Evolutionary conservation across 1,140 invertebrate genomes (phyloP), one percentile per base, ranked within the genome.

Genomic region (Charaxes varanes): DNA sequence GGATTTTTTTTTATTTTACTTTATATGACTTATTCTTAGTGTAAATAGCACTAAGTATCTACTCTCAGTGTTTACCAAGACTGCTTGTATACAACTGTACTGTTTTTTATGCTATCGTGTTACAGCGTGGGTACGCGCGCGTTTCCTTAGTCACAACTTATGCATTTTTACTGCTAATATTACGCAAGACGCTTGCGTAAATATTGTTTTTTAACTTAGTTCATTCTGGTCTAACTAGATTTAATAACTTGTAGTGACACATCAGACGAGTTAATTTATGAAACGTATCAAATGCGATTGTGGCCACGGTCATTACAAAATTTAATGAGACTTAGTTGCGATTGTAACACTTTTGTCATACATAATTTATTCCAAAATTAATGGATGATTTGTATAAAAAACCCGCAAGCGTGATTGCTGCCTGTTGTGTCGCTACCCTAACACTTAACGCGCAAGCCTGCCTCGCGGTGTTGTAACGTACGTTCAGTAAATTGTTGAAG

Each of bases 51-150:
- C 66, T 82, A 82, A 77, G 76, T 69, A 78, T 64, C 69, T 78
- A 77, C 55, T 82, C 76, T 82, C 78, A 76, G 78, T 82, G 73
- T 83, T 81, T 79, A 73, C 69, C 62, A 83, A 83, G 76, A 83
- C 79, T 83, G 79, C 79, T 83, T 83, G 67, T 83, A 72, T 78
- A 83, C 67, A 72, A 72, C 63, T 81, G 45, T 80, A 79, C 66
- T 80, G 70, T 80, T 79, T 80, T n/a, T 74, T 72, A 74, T 59
- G 73, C 69, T 78, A 79, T 69, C 66, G 62, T 68, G 58, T 43
- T 48, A 33, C 59, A 44, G 49, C 55, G 70, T 61, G 58, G 35
- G 24, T 41, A 41, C 46, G 50, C 66, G 58, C 54, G 53, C 49
- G 42, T 48, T 54, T 74, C 72, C 69, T 53, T 82, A 81, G 79